Evolutionary conservation across 92 coral and sea anemone species (phyloP).

Genomic region (Chrysogorgia sp.): DNA sequence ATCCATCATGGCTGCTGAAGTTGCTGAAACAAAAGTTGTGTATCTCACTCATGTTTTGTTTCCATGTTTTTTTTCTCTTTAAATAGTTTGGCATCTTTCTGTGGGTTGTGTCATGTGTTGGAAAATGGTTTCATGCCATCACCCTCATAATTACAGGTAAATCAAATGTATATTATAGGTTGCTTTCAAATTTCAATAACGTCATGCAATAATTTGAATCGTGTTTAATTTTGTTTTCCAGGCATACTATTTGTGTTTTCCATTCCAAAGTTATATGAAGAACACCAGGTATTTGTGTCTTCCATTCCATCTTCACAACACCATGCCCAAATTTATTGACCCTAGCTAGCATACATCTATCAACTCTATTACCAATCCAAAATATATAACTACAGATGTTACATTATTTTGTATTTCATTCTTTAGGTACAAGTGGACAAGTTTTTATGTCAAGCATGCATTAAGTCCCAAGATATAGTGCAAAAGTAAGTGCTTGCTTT

Average conservation of each 20-base stretch:
- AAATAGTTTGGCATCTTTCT: conserved; percentile 83
- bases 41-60: not conserved
- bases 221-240: conserved; percentile 29
- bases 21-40: too few species aligned
- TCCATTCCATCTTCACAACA: not conserved
- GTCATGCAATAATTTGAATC: not conserved
- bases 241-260: conserved; percentile 72
- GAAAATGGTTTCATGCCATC: conserved; percentile 89
- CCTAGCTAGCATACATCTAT: too few species aligned
- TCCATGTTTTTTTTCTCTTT: not conserved
- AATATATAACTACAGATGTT: too few species aligned
- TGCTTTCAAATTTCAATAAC: not conserved
- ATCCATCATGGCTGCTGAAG: too few species aligned
- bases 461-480: conserved; percentile 59
- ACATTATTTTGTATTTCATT: not conserved
- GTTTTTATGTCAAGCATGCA: conserved; percentile 55
- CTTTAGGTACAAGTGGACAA: conserved; percentile 78
- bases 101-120: conserved; percentile 96
- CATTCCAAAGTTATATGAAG: conserved; percentile 88
- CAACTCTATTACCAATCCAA: too few species aligned
- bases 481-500: conserved; percentile 72
- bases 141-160: conserved; percentile 81
- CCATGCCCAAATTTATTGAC: not conserved
- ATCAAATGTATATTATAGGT: not conserved
- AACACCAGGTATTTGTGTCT: conserved; percentile 74